Percentiles rank a stretch among this genome's conserved stretches.
These are phyloP conservation scores for Sycophila sp. DNA, from an alignment of 1,140 invertebrate species.

Conservation along the genomic window DNA sequence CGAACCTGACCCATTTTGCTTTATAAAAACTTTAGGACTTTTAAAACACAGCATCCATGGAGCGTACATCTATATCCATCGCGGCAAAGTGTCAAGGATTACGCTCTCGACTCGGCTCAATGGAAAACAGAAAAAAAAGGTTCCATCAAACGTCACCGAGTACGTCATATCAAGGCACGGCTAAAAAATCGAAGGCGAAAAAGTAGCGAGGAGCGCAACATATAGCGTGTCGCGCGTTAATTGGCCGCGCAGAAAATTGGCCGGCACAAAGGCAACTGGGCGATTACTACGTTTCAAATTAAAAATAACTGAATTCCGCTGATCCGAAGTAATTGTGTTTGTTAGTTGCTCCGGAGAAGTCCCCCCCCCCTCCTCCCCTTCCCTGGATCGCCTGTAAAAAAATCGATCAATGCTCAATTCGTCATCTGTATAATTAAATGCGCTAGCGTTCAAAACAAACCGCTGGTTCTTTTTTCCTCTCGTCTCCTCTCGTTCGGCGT, in stretches of 20 bases:
- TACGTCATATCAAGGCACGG: neutral
- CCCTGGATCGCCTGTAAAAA: neutral
- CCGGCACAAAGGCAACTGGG: neutral
- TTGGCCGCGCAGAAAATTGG: constrained; percentile 17
- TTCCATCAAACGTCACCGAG: neutral
- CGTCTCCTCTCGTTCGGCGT: neutral
- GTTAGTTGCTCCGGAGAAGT: constrained; percentile 1
- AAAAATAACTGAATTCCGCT: constrained; percentile 25
- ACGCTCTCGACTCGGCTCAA: too few relatives aligned
- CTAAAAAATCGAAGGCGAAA: neutral
- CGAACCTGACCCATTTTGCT: too few relatives aligned
- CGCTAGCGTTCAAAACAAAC: neutral
- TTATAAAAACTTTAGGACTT: too few relatives aligned
- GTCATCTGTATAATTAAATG: constrained; percentile 9
- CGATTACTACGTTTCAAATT: constrained; percentile 25
- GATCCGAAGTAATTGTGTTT: constrained; percentile 26
- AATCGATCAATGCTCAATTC: neutral
- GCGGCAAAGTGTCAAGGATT: too few relatives aligned
- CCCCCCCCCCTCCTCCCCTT: too few relatives aligned
- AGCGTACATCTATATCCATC: too few relatives aligned
- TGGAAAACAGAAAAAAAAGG: too few relatives aligned
- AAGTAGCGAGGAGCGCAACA: neutral
- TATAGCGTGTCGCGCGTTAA: neutral
- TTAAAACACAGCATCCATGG: too few relatives aligned
- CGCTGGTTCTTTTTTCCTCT: neutral